Evolutionary conservation across 2,888 invertebrate species (phyloP), one percentile per base, ranked within the genome.

Genomic region (Pherbina coryleti): DNA sequence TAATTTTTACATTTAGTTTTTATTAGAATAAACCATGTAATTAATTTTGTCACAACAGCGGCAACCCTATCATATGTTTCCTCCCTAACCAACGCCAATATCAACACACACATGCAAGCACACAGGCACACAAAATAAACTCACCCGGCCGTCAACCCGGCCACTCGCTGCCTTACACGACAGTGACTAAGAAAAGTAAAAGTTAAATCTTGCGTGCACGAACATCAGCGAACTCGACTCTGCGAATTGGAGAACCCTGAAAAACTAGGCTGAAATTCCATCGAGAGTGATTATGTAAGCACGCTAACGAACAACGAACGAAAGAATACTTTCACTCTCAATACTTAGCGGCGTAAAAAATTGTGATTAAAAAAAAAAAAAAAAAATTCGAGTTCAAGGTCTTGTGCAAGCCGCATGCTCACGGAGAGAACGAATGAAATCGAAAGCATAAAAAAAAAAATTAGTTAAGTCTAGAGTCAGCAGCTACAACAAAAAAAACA

Each of bases 321-420:
- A 17, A 14, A 14, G 3, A 44, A 22, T 57, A n/a, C 77, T 62
- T 76, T 74, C 79, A 55, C 69, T 66, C 28, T 9, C 76, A 25
- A 76, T 22, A n/a, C n/a, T n/a, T n/a, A 44, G 25, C 66, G 67
- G 69, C 57, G 22, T 71, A 79, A 57, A 70, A 69, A 71, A 62
- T 14, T 53, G 51, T 77, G 62, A 81, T 80, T 19, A 62, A 72
- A 77, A 28, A 69, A 44, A 34, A n/a, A 44, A 49, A n/a, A 70
- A 81, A 66, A 81, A 80, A 76, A 73, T 85, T 87, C 83, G 85
- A 88, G 89, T 88, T 89, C 89, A 88, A 88, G 88, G 88, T 87
- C 86, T 81, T 77, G 81, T 78, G 79, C 84, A 88, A 83, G 86
- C 86, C 88, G 89, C 89, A 89, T 88, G 88, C 89, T 88, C 89